A percentile compares a stretch with the other conserved stretches of the same genome.
These are phyloP conservation scores for Zhengitettix transpicula DNA, from an alignment of 2,888 invertebrate species.

Conservation along the genomic window DNA sequence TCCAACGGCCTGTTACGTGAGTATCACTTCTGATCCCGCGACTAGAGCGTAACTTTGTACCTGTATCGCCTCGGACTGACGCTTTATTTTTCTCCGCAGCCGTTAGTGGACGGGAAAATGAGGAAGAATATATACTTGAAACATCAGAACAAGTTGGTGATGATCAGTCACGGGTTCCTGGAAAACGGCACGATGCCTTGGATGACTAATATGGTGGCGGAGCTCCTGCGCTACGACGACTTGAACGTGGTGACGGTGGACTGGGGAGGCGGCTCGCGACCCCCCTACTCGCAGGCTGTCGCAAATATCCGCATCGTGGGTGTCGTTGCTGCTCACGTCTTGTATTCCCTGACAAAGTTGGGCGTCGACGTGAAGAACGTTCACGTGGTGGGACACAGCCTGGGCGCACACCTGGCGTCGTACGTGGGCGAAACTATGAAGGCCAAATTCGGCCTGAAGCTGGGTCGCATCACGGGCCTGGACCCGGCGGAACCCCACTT, in stretches of 20 bases:
- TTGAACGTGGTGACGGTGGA: slow-evolving; percentile 66
- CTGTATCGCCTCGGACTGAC: neutral
- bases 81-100: neutral
- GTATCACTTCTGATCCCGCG: neutral
- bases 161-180: slow-evolving; percentile 74
- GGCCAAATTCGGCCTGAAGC: slow-evolving; percentile 44
- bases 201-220: slow-evolving; percentile 54
- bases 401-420: slow-evolving; percentile 71
- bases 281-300: slow-evolving; percentile 82
- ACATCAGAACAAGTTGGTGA: slow-evolving; percentile 45
- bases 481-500: slow-evolving; percentile 91
- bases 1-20: slow-evolving; percentile 21
- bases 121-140: slow-evolving; percentile 20
- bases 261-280: slow-evolving; percentile 73
- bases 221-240: slow-evolving; percentile 51
- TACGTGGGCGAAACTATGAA: slow-evolving; percentile 66
- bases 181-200: slow-evolving; percentile 67
- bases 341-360: slow-evolving; percentile 18
- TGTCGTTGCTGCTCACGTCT: slow-evolving; percentile 60
- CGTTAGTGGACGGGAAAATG: neutral
- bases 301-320: slow-evolving; percentile 80
- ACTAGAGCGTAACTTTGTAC: neutral
- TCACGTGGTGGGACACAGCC: slow-evolving; percentile 73
- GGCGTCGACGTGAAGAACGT: neutral
- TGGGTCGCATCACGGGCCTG: slow-evolving; percentile 59